phyloP scores from a whole-genome alignment of 2,797 vertebrate genomes.

The Catharus ustulatus region DNA sequence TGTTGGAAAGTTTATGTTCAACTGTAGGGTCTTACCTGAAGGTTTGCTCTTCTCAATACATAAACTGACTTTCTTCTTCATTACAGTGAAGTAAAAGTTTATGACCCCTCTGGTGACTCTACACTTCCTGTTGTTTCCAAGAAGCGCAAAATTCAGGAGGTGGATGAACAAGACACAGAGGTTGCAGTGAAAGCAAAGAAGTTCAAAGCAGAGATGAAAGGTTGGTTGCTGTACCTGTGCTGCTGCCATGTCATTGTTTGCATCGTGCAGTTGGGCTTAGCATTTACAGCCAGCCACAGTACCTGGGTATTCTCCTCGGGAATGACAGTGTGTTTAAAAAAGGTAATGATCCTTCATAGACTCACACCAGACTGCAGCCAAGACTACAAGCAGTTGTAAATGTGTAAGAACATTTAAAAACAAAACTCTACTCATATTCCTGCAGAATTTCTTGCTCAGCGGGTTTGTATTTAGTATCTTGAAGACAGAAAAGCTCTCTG shows the following conservation, averaged over 20 bases:
- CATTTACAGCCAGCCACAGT: background rate
- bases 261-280: background rate
- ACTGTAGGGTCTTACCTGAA: background rate
- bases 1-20: background rate
- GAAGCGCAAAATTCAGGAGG: constrained; percentile 92
- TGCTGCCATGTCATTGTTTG: background rate
- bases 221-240: constrained; percentile 60
- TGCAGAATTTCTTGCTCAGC: background rate
- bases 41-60: background rate
- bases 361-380: background rate
- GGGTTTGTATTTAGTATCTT: background rate
- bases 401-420: background rate
- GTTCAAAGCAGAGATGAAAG: constrained; percentile 83
- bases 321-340: background rate
- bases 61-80: background rate
- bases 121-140: constrained; percentile 89
- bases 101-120: constrained; percentile 93
- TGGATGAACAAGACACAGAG: constrained; percentile 76
- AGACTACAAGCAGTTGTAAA: background rate
- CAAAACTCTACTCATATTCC: background rate
- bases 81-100: constrained; percentile 88
- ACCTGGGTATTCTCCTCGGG: background rate
- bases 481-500: background rate
- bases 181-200: constrained; percentile 88
- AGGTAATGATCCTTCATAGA: background rate